A percentile compares a stretch with the other conserved stretches of the same genome.
These are phyloP conservation scores for Grantiella picta DNA, from an alignment of 2,113 vertebrate genomes.

Conservation along the genomic window DNA sequence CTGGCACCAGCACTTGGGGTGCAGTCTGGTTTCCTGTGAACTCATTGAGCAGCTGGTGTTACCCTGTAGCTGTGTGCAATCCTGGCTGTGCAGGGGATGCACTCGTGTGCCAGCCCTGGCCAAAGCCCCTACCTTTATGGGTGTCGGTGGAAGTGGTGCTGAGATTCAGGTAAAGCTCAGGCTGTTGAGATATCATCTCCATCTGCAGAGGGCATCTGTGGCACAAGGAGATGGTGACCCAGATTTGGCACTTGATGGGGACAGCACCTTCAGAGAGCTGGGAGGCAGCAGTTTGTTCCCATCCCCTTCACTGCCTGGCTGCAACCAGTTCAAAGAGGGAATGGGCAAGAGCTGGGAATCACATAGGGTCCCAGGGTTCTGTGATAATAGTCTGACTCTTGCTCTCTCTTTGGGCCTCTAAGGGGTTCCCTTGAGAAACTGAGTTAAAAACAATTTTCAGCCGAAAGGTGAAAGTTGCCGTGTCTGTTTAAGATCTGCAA, in stretches of 20 bases:
- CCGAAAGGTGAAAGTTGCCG: background rate
- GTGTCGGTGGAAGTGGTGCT: background rate
- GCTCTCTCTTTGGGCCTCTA: background rate
- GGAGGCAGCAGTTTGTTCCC: fast-evolving
- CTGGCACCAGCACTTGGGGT: background rate
- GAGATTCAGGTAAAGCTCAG: background rate
- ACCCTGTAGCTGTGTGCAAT: background rate
- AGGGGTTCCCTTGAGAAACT: background rate
- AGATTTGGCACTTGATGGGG: background rate
- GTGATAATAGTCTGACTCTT: background rate
- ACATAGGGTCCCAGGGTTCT: background rate
- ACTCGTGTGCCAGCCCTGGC: background rate
- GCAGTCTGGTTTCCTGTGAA: background rate
- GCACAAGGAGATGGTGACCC: background rate
- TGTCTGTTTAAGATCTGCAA: background rate
- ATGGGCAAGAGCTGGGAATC: background rate
- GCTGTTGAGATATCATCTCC: background rate
- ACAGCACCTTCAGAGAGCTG: background rate
- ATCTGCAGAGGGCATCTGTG: background rate
- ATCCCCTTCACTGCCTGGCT: background rate
- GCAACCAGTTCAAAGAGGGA: background rate
- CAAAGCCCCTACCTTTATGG: background rate
- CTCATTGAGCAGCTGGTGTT: background rate
- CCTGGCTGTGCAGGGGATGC: background rate
- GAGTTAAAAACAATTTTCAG: background rate